Base-by-base conservation (phyloP, 2,797 vertebrate genomes). In the Molossus molossus region DNA sequence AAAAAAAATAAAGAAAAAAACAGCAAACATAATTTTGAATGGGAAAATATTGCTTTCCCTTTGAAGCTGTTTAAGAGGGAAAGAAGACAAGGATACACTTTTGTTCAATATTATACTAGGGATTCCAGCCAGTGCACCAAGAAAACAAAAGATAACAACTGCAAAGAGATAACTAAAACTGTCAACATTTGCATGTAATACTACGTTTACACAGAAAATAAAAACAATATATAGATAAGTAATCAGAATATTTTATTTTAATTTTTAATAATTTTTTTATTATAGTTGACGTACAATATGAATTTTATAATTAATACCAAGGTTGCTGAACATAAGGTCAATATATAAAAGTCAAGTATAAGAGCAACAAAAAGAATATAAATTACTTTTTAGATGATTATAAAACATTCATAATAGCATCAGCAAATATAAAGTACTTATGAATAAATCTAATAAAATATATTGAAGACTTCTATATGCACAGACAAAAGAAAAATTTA, bases 371-470 rank as follows among this genome's bases (percentile, higher is more conserved):
- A 89, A 58, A 65, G 20, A 90, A 72, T 69, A 81, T 79, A 29
- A 95, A 76, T 87, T 84, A 80, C 67, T 84, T 27, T 95, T 93
- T 80, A 87, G 29, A 72, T 87, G 91, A 87, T 65, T 79, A 83
- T 69, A 93, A 62, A 15, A 10, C 12, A 62, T 67, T 93, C 60
- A 70, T 79, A 83, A 84, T 13, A 87, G 12, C 20, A 67, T 76
- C 65, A 87, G 9, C 14, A 96, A 87, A 72, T 92, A 45, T 67
- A 94, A 87, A 84, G 89, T 76, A 81, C 25, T 29, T 76, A 55
- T 2, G 4, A 72, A 82, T 45, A 90, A 93, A 77, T 65, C 25
- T 90, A 86, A 82, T 60, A 20, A 82, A 92, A 92, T 14, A 55
- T 77, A 58, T 58, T 27, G 69, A 89, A 75, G 17, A 69, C 5